Conservation (phyloP, 1,140 invertebrate species). For the Orchesella cincta region DNA sequence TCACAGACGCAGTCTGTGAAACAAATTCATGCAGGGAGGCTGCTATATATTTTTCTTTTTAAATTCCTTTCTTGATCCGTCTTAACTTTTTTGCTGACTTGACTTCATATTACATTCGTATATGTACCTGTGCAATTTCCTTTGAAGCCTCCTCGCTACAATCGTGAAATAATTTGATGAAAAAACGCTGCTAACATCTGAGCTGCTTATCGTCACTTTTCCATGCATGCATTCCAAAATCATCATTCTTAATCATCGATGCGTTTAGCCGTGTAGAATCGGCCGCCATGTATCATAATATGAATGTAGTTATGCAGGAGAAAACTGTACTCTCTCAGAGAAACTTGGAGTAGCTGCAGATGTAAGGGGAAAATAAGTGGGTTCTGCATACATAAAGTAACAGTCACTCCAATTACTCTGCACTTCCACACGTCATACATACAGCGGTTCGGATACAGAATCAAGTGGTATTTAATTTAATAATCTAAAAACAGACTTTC, state of each 20-base stretch:
- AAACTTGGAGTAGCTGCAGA: background rate
- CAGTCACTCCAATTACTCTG: background rate
- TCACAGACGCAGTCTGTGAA: too few species aligned
- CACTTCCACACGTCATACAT: background rate
- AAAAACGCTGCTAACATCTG: background rate
- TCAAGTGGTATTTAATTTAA: background rate
- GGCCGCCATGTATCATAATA: background rate
- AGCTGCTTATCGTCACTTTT: background rate
- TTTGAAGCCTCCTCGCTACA: too few species aligned
- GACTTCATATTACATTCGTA: background rate
- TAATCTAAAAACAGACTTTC: too few species aligned
- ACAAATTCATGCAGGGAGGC: background rate
- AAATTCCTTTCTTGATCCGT: background rate
- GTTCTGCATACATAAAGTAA: background rate
- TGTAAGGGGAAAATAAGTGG: background rate
- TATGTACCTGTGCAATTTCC: too few species aligned
- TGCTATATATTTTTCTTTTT: background rate
- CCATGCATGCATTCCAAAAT: conserved; percentile 1
- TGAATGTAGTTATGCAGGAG: background rate
- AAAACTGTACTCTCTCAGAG: background rate
- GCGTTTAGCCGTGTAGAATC: conserved; percentile 13
- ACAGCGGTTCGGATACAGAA: background rate
- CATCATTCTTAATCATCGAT: conserved; percentile 16
- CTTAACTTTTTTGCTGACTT: background rate
- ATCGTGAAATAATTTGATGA: background rate